A percentile compares a stretch with the other conserved stretches of the same genome.
phyloP scores from a whole-genome alignment of 2,797 vertebrate genomes.

The Ptychadena robeensis region DNA sequence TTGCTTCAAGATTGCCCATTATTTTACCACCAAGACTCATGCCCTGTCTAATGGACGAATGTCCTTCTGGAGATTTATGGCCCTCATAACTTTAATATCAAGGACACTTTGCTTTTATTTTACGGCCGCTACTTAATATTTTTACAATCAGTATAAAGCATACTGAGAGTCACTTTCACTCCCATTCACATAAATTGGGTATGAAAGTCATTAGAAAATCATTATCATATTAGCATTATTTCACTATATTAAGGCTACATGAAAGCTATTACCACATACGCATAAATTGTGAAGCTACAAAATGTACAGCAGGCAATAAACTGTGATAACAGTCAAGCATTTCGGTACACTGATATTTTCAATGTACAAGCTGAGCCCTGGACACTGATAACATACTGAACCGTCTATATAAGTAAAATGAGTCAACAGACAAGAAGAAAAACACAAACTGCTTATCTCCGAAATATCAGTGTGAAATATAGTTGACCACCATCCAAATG shows the following conservation, averaged over 20 bases:
- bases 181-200: neutral
- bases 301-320: neutral
- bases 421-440: conserved; percentile 14
- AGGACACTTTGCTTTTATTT: conserved; percentile 1
- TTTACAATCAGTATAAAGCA: conserved; percentile 15
- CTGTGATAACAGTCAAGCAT: neutral
- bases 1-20: neutral
- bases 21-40: conserved; percentile 1
- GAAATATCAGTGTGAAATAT: neutral
- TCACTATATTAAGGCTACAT: conserved; percentile 3
- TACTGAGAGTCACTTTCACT: neutral
- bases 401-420: conserved; percentile 31
- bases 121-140: conserved; percentile 3
- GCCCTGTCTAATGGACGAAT: conserved; percentile 12
- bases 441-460: neutral
- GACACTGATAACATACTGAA: conserved; percentile 13
- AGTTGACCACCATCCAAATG: too few species aligned
- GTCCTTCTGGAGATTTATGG: neutral
- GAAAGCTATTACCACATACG: neutral
- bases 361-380: conserved; percentile 8
- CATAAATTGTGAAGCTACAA: neutral
- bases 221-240: conserved; percentile 6
- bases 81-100: conserved; percentile 17
- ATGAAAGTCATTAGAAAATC: neutral
- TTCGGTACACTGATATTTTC: neutral